Conservation (phyloP, 2,888 invertebrate species). For the Orchesella flavescens region DNA sequence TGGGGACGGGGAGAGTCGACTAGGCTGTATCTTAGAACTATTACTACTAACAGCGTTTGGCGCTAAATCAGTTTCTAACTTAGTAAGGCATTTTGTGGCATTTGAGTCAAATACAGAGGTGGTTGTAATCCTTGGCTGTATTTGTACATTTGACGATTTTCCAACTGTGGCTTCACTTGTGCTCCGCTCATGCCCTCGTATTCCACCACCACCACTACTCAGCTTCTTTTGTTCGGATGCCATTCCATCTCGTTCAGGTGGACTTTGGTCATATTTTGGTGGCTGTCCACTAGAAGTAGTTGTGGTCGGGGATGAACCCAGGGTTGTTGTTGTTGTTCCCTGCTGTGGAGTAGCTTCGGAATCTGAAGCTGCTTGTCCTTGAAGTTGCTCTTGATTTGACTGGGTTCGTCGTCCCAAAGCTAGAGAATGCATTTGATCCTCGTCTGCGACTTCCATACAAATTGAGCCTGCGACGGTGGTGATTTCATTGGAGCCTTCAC, state of each 20-base stretch:
- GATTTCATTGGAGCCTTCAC: slow-evolving; percentile 80
- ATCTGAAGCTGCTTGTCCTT: slow-evolving; percentile 26
- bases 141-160: slow-evolving; percentile 1
- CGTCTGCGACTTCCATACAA: slow-evolving; percentile 22
- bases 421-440: slow-evolving; percentile 65
- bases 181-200: background rate
- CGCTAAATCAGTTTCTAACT: slow-evolving; percentile 49
- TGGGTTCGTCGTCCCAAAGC: slow-evolving; percentile 69
- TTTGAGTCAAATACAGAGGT: slow-evolving; percentile 62
- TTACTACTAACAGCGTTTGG: slow-evolving; percentile 30
- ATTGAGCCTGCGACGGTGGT: slow-evolving; percentile 52
- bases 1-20: slow-evolving; percentile 46
- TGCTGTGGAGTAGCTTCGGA: background rate
- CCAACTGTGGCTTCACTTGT: slow-evolving; percentile 12
- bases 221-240: background rate
- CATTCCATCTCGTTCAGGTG: slow-evolving; percentile 44
- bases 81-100: slow-evolving; percentile 67
- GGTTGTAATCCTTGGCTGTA: slow-evolving; percentile 13
- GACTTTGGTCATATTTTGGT: slow-evolving; percentile 58
- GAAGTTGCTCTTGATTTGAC: slow-evolving; percentile 67
- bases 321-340: background rate
- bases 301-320: background rate
- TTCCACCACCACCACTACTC: background rate
- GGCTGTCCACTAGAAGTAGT: background rate
- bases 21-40: slow-evolving; percentile 45